Base-by-base conservation (phyloP, 2,888 invertebrate genomes). In the Cryptosula pallasiana region DNA sequence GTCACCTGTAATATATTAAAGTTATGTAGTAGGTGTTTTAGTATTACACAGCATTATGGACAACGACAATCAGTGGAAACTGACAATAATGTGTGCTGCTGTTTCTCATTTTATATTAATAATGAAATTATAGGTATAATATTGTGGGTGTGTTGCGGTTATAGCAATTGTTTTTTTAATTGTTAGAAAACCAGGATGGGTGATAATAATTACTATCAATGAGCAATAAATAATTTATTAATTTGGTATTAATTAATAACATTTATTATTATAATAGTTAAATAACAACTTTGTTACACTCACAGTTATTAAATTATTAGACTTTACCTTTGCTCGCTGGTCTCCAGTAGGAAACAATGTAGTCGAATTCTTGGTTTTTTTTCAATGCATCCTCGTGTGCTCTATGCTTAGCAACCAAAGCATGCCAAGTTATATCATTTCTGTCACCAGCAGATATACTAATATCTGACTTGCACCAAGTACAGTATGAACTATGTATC, bases 351-450 rank as follows among this genome's bases (percentile, higher is more conserved):
- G 9, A 45, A 45, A 45, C 45, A 45, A 13, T 13, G 45, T 13
- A 45, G 45, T 13, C 20, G 20, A 13, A 5, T 45, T 45, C 45
- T 45, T 45, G 45, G 9, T 45, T 45, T 5, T 13, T 13, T 45
- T 45, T 5, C 20, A 45, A 13, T 5, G 20, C 25, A 25, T 25
- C 20, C 5, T 25, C n/a, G 13, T 57, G 25, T 57, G 57, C n/a
- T 25, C n/a, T 57, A 5, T 57, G 57, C 25, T n/a, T 25, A 20
- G 20, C 20, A 9, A 20, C 9, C 45, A 13, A 5, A 23, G n/a
- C 25, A 57, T 57, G 57, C 5, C 57, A 16, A n/a, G 57, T 57
- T 5, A 57, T 23, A 57, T 57, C 57, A 57, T 57, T 57, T 5
- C 5, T 57, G 5, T 23, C 57, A 5, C 57, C 57, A 57, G 5